Conservation (phyloP, 1,140 invertebrate genomes). For the Stegodyphus dumicola region DNA sequence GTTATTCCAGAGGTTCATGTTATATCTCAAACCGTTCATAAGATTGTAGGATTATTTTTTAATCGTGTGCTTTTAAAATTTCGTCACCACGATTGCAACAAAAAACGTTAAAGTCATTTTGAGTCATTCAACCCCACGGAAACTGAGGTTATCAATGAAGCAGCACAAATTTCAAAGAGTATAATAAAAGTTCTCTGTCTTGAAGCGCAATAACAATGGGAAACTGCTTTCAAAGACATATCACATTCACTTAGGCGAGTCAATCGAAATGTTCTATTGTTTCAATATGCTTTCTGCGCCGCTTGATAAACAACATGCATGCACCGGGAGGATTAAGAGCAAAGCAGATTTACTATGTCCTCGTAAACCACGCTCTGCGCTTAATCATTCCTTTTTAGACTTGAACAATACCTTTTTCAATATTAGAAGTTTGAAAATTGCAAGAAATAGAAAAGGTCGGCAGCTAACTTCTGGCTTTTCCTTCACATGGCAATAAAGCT, state of each 20-base stretch:
- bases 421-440: constrained; percentile 23
- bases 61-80: too few relatives aligned
- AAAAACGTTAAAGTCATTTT: too few relatives aligned
- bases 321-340: constrained; percentile 41
- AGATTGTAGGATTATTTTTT: too few relatives aligned
- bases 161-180: constrained; percentile 6
- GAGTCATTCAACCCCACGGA: constrained; percentile 45
- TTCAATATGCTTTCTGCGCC: constrained; percentile 38
- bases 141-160: constrained; percentile 32
- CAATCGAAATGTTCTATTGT: constrained; percentile 54
- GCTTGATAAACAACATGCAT: constrained; percentile 36
- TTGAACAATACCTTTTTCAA: constrained; percentile 31
- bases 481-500: too few relatives aligned
- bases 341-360: constrained; percentile 26
- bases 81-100: too few relatives aligned
- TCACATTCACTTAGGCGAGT: constrained; percentile 37
- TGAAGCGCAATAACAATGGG: constrained; percentile 37
- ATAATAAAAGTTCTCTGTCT: background rate
- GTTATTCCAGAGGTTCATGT: too few relatives aligned
- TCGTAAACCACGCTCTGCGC: constrained; percentile 11
- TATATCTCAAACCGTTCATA: too few relatives aligned
- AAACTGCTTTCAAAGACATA: constrained; percentile 20
- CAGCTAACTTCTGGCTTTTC: background rate
- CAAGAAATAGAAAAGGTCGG: constrained; percentile 8
- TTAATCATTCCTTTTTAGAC: constrained; percentile 13